These are phyloP conservation scores for Phortica magna DNA, from an alignment of 2,888 invertebrate species.

Conservation along the genomic window DNA sequence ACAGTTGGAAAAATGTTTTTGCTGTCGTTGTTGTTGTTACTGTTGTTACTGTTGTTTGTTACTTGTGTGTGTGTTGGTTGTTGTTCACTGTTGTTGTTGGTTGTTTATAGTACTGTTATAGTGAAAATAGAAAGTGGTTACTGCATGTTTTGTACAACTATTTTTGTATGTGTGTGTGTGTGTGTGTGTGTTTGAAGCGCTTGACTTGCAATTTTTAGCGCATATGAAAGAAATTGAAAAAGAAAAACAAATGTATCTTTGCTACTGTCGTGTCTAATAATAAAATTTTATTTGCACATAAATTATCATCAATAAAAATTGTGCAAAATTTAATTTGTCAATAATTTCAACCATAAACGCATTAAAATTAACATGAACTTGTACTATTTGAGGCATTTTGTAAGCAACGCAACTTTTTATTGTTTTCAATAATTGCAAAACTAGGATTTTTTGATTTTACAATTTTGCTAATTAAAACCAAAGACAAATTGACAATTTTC, in stretches of 20 bases:
- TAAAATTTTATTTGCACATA: background rate
- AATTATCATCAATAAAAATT: constrained; percentile 31
- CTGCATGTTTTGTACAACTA: constrained; percentile 44
- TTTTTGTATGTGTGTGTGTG: constrained; percentile 37
- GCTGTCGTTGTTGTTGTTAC: constrained; percentile 27
- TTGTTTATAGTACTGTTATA: constrained; percentile 63
- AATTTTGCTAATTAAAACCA: no score
- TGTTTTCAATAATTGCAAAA: no score
- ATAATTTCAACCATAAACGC: constrained; percentile 37
- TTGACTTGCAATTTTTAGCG: constrained; percentile 46
- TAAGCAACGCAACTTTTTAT: no score
- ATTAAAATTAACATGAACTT: no score
- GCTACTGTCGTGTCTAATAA: background rate
- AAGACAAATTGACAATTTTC: no score
- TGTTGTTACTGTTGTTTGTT: constrained; percentile 36
- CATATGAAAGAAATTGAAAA: constrained; percentile 10
- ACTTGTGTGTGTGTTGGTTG: background rate
- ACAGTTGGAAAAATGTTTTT: constrained; percentile 10
- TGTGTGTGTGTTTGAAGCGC: constrained; percentile 43
- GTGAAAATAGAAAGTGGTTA: constrained; percentile 78
- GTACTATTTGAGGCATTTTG: no score
- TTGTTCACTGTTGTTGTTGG: constrained; percentile 27
- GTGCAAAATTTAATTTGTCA: constrained; percentile 47
- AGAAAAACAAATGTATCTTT: background rate
- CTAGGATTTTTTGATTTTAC: no score